A percentile compares a stretch with the other conserved stretches of the same genome.
phyloP scores from a whole-genome alignment of 2,113 vertebrate genomes.

The Neogale vison region DNA sequence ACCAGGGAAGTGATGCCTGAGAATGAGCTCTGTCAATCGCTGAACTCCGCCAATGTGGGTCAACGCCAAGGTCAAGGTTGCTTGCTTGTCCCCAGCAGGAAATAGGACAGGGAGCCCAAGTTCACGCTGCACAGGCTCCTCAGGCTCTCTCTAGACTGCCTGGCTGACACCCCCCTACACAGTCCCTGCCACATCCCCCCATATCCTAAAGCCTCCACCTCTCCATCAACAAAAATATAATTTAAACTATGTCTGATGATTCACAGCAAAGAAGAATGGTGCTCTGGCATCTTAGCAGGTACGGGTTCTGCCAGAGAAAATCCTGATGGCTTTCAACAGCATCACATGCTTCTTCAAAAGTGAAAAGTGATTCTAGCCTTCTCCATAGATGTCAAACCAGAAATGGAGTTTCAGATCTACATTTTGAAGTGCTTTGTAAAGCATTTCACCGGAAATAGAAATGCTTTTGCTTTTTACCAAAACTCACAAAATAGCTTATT shows the following conservation, averaged over 20 bases:
- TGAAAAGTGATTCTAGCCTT: not conserved
- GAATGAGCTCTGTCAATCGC: not conserved
- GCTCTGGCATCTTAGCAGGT: not conserved
- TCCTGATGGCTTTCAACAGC: not conserved
- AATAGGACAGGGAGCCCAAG: not conserved
- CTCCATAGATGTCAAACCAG: not conserved
- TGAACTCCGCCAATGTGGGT: not conserved
- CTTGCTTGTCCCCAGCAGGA: not conserved
- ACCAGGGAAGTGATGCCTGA: not conserved
- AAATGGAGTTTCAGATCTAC: not conserved
- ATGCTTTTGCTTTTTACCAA: not conserved
- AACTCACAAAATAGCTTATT: not conserved
- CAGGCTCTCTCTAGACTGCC: not conserved
- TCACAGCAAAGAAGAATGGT: not conserved
- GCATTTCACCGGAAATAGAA: slow-evolving; percentile 16
- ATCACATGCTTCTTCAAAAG: not conserved
- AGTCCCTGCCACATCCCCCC: not conserved
- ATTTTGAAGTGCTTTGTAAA: not conserved
- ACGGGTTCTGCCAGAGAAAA: not conserved
- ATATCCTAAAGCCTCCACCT: not conserved
- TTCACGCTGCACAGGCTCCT: not conserved
- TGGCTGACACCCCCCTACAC: not conserved
- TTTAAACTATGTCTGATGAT: not conserved
- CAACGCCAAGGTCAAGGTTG: not conserved
- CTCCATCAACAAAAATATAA: not conserved